Evolutionary conservation across 2,113 vertebrate species (phyloP).

Genomic region (Rhineura floridana): DNA sequence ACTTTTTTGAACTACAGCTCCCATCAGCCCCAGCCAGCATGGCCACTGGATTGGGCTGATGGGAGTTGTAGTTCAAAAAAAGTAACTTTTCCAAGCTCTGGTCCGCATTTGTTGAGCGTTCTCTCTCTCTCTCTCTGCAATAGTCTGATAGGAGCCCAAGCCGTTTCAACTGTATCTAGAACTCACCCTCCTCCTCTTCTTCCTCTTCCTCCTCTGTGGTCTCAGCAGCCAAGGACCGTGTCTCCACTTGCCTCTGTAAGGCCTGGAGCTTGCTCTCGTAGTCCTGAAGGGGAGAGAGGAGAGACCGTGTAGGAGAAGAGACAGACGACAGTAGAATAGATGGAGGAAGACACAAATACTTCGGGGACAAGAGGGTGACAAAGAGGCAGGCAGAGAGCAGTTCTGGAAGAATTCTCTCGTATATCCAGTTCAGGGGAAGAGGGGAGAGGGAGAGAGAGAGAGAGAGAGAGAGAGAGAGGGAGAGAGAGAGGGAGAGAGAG

Average conservation of each 20-base stretch:
- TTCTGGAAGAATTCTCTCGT: neutral
- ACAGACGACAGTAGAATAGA: constrained; percentile 46
- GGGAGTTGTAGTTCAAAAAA: no score
- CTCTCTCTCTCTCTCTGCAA: neutral
- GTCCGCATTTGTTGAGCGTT: neutral
- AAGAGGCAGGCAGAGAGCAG: neutral
- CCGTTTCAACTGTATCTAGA: neutral
- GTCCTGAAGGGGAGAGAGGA: constrained; percentile 84
- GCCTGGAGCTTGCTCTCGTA: constrained; percentile 98
- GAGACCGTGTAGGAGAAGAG: constrained; percentile 67
- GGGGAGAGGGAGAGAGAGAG: no score
- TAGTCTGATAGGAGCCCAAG: neutral
- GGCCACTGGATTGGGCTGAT: no score
- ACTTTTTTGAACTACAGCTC: no score
- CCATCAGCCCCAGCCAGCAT: no score
- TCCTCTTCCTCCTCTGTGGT: constrained; percentile 93
- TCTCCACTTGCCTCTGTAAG: constrained; percentile 98
- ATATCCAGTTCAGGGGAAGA: neutral
- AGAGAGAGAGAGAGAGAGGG: no score
- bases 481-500: no score
- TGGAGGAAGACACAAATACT: neutral
- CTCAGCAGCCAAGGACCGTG: constrained; percentile 89
- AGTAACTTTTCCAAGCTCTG: no score
- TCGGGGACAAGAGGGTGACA: neutral
- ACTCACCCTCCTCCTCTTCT: constrained; percentile 88